A percentile compares a stretch with the other conserved stretches of the same genome.
Evolutionary conservation across 2,113 vertebrate genomes (phyloP).

Genomic region (Pandion haliaetus): DNA sequence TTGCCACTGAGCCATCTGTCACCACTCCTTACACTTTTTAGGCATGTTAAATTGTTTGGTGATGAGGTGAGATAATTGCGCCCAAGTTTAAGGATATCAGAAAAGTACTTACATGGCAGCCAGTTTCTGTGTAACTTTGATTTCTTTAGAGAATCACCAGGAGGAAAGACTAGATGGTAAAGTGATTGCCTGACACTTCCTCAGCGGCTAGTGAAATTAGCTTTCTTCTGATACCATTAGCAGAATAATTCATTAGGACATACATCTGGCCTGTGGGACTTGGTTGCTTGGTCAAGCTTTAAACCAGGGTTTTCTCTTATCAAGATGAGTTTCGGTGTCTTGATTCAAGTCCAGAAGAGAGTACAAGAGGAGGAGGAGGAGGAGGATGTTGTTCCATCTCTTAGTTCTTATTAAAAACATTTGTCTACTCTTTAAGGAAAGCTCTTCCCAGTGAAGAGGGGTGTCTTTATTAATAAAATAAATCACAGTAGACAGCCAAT

Average conservation of each 20-base stretch:
- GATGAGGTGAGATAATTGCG: background rate
- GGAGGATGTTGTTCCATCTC: background rate
- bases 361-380: background rate
- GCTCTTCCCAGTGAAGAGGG: background rate
- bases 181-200: background rate
- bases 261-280: background rate
- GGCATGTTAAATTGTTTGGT: background rate
- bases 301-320: background rate
- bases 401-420: slow-evolving; percentile 30
- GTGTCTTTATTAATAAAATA: slow-evolving; percentile 45
- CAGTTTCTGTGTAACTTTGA: background rate
- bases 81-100: background rate
- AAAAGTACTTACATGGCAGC: background rate
- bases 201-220: background rate
- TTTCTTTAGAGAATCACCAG: background rate
- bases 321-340: background rate
- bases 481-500: background rate
- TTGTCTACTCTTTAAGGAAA: slow-evolving; percentile 11
- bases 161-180: background rate
- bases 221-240: background rate
- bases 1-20: background rate
- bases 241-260: background rate
- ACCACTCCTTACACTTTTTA: background rate
- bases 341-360: background rate
- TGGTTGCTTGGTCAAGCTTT: background rate